Evolutionary conservation across 2,113 vertebrate genomes (phyloP).

Genomic region (Ranitomeya variabilis): DNA sequence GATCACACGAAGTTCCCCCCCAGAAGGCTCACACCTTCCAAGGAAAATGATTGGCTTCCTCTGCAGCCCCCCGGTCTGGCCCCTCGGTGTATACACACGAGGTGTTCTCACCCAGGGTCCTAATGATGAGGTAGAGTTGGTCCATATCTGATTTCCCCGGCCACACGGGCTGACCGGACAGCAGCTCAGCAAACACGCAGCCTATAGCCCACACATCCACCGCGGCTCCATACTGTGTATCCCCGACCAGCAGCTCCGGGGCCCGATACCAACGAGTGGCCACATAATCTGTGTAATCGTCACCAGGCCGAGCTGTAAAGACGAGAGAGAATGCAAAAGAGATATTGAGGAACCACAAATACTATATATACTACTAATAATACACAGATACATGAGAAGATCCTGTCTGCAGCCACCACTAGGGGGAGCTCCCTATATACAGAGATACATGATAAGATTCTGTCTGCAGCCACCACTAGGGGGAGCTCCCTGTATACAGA

Average conservation of each 20-base stretch:
- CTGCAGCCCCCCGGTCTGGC: no score
- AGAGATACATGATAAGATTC: no score
- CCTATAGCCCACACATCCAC: constrained; percentile 81
- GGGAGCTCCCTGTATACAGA: no score
- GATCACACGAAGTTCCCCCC: no score
- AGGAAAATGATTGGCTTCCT: neutral
- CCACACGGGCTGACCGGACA: constrained; percentile 77
- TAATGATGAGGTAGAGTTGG: constrained; percentile 80
- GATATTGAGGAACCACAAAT: no score
- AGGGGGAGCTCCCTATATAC: no score
- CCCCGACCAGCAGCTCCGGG: constrained; percentile 79
- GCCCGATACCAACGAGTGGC: constrained; percentile 81
- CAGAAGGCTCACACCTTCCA: neutral
- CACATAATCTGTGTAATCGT: constrained; percentile 84
- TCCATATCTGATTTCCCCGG: constrained; percentile 82
- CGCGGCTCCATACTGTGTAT: constrained; percentile 79
- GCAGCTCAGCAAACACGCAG: constrained; percentile 78
- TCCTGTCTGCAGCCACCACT: no score
- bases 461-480: no score
- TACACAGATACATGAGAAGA: no score
- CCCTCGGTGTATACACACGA: no score
- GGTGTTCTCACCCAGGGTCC: constrained; percentile 71
- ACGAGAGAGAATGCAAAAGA: neutral
- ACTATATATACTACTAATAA: no score
- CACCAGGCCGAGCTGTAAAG: constrained; percentile 74